phyloP scores from a whole-genome alignment of 2,888 invertebrate species.

The Phengaris alcon region DNA sequence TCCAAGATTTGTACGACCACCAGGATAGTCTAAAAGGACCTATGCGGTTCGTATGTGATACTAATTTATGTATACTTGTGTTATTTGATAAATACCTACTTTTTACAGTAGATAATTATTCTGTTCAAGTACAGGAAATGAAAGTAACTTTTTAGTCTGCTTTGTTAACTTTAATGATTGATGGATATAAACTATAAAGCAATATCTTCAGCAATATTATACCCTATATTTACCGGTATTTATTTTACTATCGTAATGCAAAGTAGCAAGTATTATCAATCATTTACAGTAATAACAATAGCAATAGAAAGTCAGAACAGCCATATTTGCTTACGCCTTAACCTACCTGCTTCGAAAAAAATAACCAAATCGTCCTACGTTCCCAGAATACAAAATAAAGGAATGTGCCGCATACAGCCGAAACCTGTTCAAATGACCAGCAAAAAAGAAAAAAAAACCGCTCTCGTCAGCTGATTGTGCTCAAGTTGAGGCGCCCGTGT shows the following conservation, averaged over 20 bases:
- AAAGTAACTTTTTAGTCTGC: neutral
- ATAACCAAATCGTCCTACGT: slow-evolving; percentile 39
- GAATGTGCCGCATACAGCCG: slow-evolving; percentile 43
- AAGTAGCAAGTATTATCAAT: slow-evolving; percentile 22
- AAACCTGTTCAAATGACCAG: slow-evolving; percentile 45
- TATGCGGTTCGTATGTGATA: neutral
- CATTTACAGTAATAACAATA: slow-evolving; percentile 25
- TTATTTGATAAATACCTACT: too few species aligned
- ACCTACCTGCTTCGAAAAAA: slow-evolving; percentile 44
- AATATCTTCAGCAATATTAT: slow-evolving; percentile 6
- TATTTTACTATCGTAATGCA: slow-evolving; percentile 18
- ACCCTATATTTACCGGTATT: neutral
- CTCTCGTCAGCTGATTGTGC: slow-evolving; percentile 46
- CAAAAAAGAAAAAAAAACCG: slow-evolving; percentile 44
- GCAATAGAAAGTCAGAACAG: slow-evolving; percentile 28
- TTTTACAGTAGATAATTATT: too few species aligned
- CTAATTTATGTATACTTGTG: too few species aligned
- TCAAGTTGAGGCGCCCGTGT: slow-evolving; percentile 45
- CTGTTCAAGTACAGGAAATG: neutral
- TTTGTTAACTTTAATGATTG: slow-evolving; percentile 3
- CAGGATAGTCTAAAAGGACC: neutral
- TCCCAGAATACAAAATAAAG: slow-evolving; percentile 47
- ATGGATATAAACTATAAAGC: neutral
- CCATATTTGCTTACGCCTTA: slow-evolving; percentile 31
- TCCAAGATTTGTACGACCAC: neutral